Percentiles rank a stretch among this genome's conserved stretches.
Evolutionary conservation across 2,113 vertebrate species (phyloP).

Genomic region (Rhizomys pruinosus): DNA sequence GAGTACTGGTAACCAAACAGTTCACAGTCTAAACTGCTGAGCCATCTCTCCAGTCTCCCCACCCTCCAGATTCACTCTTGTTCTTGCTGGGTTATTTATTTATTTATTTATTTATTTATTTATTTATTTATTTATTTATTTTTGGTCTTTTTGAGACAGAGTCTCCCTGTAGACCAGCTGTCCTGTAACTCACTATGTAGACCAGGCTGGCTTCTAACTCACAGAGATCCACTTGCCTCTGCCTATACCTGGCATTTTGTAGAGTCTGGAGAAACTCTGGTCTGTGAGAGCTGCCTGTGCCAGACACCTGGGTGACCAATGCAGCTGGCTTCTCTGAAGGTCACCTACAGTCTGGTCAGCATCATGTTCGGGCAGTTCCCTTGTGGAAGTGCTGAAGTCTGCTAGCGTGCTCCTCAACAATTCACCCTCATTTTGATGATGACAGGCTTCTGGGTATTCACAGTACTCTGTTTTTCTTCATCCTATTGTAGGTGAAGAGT

Average conservation of each 20-base stretch:
- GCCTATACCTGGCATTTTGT: background rate
- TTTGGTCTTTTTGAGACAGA: too few species aligned
- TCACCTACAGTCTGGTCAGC: background rate
- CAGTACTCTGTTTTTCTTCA: background rate
- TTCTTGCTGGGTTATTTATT: background rate
- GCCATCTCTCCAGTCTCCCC: background rate
- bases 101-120: too few species aligned
- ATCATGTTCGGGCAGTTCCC: background rate
- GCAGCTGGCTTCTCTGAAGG: background rate
- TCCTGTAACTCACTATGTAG: too few species aligned
- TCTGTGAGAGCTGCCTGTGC: background rate
- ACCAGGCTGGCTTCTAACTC: too few species aligned
- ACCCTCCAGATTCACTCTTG: background rate
- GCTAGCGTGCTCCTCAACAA: background rate
- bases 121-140: too few species aligned
- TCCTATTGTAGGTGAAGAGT: constrained; percentile 87
- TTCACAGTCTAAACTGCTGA: background rate
- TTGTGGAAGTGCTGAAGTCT: background rate
- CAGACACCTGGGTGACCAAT: background rate
- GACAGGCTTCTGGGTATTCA: background rate
- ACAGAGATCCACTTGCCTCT: too few species aligned
- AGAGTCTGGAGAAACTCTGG: constrained; percentile 1
- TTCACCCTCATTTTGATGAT: background rate
- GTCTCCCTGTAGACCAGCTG: too few species aligned
- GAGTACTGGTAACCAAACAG: background rate